Conservation (phyloP, 2,113 vertebrate genomes). For the Corynorhinus townsendii region DNA sequence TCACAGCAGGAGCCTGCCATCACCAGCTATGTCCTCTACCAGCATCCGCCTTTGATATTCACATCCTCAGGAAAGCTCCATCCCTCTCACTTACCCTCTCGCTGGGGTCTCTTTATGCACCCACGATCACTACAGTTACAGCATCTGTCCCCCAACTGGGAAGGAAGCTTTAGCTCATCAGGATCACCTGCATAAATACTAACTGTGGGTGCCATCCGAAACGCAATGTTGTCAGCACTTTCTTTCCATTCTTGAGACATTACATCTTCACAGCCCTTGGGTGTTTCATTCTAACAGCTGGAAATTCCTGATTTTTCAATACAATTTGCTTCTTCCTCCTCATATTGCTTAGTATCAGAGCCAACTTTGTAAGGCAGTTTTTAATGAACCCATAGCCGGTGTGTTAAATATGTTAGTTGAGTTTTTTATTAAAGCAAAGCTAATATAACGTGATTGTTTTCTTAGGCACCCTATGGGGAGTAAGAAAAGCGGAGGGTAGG, state of each 20-base stretch:
- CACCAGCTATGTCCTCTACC: slow-evolving; percentile 61
- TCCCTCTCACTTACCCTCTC: slow-evolving; percentile 12
- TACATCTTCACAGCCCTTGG: slow-evolving; percentile 50
- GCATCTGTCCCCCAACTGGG: slow-evolving; percentile 57
- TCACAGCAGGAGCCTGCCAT: slow-evolving; percentile 56
- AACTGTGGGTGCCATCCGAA: slow-evolving; percentile 58
- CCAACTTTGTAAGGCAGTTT: slow-evolving; percentile 63
- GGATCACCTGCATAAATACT: slow-evolving; percentile 26
- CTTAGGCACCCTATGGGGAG: slow-evolving; percentile 57
- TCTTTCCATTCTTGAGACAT: slow-evolving; percentile 49
- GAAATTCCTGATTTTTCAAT: slow-evolving; percentile 68
- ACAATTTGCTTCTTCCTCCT: slow-evolving; percentile 69
- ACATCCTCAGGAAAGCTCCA: slow-evolving; percentile 4
- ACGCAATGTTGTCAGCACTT: slow-evolving; percentile 47
- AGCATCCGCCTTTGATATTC: slow-evolving; percentile 9
- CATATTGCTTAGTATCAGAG: slow-evolving; percentile 59
- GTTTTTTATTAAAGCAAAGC: slow-evolving; percentile 72
- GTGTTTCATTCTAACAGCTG: slow-evolving; percentile 70
- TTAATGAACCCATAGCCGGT: slow-evolving; percentile 74
- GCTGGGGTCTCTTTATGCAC: slow-evolving; percentile 56
- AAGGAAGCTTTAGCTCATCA: slow-evolving; percentile 42
- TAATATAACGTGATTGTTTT: slow-evolving; percentile 74
- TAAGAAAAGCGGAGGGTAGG: slow-evolving; percentile 27
- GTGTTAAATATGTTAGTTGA: slow-evolving; percentile 71
- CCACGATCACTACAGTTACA: slow-evolving; percentile 27